Conservation (phyloP, 2,113 vertebrate species). For the Chinchilla lanigera region DNA sequence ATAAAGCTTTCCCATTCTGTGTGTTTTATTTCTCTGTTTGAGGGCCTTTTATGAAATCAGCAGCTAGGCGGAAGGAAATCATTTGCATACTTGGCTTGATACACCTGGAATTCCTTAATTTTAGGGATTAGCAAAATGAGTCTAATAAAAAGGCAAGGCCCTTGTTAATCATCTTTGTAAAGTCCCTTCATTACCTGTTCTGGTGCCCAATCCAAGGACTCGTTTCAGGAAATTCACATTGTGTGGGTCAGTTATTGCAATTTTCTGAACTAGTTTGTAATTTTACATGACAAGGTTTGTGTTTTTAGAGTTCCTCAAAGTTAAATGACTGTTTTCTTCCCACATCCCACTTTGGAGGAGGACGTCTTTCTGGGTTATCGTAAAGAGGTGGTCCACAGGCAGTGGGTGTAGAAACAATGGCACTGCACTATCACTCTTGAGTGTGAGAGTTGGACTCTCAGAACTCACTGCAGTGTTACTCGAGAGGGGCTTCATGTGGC, state of each 20-base stretch:
- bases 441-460: accelerated
- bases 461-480: accelerated
- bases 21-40: conserved; percentile 87
- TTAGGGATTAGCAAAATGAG: conserved; percentile 89
- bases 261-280: conserved; percentile 88
- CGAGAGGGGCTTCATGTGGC: too few relatives aligned
- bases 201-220: conserved; percentile 79
- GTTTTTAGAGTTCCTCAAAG: conserved; percentile 84
- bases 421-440: accelerated
- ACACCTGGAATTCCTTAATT: conserved; percentile 91
- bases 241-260: conserved; percentile 84
- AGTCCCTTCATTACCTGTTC: conserved; percentile 87
- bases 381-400: neutral
- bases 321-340: conserved; percentile 76
- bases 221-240: conserved; percentile 86
- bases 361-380: neutral
- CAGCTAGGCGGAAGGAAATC: conserved; percentile 87
- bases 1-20: conserved; percentile 84
- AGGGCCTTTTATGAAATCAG: conserved; percentile 87
- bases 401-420: accelerated
- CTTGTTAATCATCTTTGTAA: conserved; percentile 89
- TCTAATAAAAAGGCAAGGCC: conserved; percentile 88
- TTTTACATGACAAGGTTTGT: conserved; percentile 86
- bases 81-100: conserved; percentile 90
- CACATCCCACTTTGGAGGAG: conserved; percentile 40